A percentile compares a stretch with the other conserved stretches of the same genome.
phyloP scores from a whole-genome alignment of 1,140 invertebrate genomes.

The Plodia interpunctella region DNA sequence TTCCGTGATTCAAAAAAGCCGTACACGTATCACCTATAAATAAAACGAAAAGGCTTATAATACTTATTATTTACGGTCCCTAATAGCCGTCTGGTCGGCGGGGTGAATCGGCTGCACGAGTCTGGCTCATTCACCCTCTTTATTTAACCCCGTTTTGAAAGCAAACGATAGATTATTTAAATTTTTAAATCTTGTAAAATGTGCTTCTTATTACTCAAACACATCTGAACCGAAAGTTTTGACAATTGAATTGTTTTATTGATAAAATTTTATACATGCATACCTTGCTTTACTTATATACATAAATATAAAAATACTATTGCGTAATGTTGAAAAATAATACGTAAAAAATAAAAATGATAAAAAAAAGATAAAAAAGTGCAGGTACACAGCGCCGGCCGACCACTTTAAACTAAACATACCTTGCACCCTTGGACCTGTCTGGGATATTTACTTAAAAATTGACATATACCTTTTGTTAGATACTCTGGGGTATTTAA shows the following conservation, averaged over 20 bases:
- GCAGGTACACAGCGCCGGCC: slow-evolving; percentile 16
- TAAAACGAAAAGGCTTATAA: slow-evolving; percentile 59
- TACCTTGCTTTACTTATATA: too few species aligned
- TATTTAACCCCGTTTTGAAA: slow-evolving; percentile 13
- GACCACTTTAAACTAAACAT: slow-evolving; percentile 21
- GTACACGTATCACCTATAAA: slow-evolving; percentile 58
- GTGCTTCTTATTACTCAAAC: too few species aligned
- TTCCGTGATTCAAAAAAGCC: slow-evolving; percentile 25
- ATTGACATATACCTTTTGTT: neutral
- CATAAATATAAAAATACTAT: too few species aligned
- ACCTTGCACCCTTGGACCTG: slow-evolving; percentile 30
- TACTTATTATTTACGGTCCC: slow-evolving; percentile 66
- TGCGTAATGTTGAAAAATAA: neutral
- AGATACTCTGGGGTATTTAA: too few species aligned
- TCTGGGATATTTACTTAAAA: slow-evolving; percentile 43
- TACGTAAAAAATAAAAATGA: too few species aligned
- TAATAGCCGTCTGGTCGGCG: slow-evolving; percentile 52
- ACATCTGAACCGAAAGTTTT: too few species aligned
- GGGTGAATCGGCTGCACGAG: slow-evolving; percentile 22
- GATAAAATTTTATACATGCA: too few species aligned
- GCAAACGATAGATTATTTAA: too few species aligned
- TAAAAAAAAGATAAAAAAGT: neutral
- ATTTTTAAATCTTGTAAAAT: too few species aligned
- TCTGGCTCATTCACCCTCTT: slow-evolving; percentile 9
- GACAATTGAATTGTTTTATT: too few species aligned